Conservation (phyloP, 2,888 invertebrate species). For the Nomada fabriciana region DNA sequence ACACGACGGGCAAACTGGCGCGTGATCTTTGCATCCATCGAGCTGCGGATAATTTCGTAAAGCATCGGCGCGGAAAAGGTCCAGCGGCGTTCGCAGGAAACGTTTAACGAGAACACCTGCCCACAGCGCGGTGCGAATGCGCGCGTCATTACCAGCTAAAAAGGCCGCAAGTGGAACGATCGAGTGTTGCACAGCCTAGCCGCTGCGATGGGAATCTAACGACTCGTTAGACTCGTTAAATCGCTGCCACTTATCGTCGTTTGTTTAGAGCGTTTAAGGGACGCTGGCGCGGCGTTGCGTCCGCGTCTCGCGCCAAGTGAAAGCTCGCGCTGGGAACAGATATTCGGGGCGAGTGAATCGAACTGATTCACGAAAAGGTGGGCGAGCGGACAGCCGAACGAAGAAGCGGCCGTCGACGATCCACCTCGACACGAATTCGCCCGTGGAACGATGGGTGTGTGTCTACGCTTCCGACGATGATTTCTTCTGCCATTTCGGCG, state of each 20-base stretch:
- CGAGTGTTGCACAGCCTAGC: slow-evolving; percentile 48
- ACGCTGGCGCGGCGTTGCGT: slow-evolving; percentile 33
- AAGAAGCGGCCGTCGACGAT: too few species aligned
- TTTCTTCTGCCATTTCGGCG: slow-evolving; percentile 27
- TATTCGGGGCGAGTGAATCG: too few species aligned
- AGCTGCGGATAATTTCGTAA: background rate
- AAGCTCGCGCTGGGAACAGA: background rate
- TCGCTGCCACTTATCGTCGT: slow-evolving; percentile 58
- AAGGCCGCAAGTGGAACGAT: slow-evolving; percentile 54
- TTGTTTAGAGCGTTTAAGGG: slow-evolving; percentile 51
- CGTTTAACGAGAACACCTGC: slow-evolving; percentile 50
- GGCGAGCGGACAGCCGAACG: too few species aligned
- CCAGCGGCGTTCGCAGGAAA: slow-evolving; percentile 20
- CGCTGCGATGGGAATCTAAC: slow-evolving; percentile 44
- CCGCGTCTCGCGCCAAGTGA: slow-evolving; percentile 1
- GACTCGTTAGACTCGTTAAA: slow-evolving; percentile 63
- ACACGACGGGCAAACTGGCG: background rate
- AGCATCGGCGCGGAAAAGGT: background rate
- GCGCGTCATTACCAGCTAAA: slow-evolving; percentile 54
- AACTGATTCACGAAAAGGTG: too few species aligned
- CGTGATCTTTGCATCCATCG: background rate
- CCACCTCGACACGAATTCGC: background rate
- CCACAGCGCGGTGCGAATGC: slow-evolving; percentile 39
- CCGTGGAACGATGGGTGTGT: too few species aligned
- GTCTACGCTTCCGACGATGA: background rate